A percentile compares a stretch with the other conserved stretches of the same genome.
Evolutionary conservation across 2,113 vertebrate genomes (phyloP).

Genomic region (Lamprotornis superbus): DNA sequence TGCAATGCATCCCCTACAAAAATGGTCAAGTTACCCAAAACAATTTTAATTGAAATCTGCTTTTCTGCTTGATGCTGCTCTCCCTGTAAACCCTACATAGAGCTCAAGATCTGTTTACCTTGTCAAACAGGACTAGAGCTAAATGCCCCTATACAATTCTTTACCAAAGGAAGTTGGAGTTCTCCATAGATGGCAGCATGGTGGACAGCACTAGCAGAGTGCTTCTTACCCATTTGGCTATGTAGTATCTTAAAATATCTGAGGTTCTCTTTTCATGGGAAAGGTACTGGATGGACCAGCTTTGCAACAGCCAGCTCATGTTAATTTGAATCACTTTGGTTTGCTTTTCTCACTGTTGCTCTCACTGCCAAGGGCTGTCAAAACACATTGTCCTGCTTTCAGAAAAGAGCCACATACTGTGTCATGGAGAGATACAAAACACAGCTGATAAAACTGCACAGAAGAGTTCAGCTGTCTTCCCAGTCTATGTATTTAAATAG

Average conservation of each 20-base stretch:
- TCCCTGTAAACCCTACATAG: neutral
- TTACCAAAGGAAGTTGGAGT: neutral
- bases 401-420: constrained; percentile 38
- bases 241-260: neutral
- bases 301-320: neutral
- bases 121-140: neutral
- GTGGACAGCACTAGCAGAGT: neutral
- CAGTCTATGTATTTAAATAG: neutral
- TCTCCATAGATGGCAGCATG: neutral
- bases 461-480: constrained; percentile 23
- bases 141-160: neutral
- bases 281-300: neutral
- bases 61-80: neutral
- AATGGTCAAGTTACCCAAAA: neutral
- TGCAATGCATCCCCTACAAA: neutral
- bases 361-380: constrained; percentile 49
- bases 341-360: constrained; percentile 40
- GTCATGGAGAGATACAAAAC: constrained; percentile 37
- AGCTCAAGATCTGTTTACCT: neutral
- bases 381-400: constrained; percentile 46
- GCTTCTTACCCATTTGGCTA: neutral
- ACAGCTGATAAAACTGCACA: constrained; percentile 39
- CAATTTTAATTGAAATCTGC: neutral
- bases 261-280: neutral
- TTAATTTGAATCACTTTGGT: neutral